Conservation (phyloP, 2,888 invertebrate genomes). For the Andrena marginata region DNA sequence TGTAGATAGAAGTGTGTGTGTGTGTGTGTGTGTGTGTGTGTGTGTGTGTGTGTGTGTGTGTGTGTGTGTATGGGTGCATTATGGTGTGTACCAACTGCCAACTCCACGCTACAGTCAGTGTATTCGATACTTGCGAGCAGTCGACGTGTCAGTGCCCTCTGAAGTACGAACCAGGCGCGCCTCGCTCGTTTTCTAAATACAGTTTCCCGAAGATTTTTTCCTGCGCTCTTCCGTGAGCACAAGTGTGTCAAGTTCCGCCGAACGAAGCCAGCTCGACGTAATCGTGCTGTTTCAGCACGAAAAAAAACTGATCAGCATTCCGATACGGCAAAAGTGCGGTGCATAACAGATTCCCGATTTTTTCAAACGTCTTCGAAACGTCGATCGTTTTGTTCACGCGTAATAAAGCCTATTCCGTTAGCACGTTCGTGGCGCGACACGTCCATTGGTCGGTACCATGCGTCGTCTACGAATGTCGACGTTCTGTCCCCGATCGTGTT, state of each 20-base stretch:
- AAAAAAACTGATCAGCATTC: background rate
- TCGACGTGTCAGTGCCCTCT: constrained; percentile 75
- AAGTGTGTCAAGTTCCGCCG: background rate
- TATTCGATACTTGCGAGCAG: constrained; percentile 67
- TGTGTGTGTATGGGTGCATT: constrained; percentile 24
- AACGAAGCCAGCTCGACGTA: background rate
- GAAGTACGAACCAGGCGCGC: constrained; percentile 36
- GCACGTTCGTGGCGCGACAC: too few relatives aligned
- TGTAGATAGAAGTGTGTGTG: background rate
- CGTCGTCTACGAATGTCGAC: too few relatives aligned
- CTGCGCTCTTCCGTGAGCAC: background rate
- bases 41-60: background rate
- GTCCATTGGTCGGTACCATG: too few relatives aligned
- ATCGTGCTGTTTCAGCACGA: background rate
- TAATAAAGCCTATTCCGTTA: too few relatives aligned
- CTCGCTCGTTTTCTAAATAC: background rate
- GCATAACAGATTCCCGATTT: background rate
- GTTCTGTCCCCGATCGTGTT: too few relatives aligned
- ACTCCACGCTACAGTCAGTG: constrained; percentile 67
- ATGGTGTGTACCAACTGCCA: constrained; percentile 64
- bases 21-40: constrained; percentile 19
- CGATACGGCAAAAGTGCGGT: background rate
- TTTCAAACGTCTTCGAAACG: background rate
- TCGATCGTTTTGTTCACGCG: constrained; percentile 31
- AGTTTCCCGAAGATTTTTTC: background rate